A percentile compares a stretch with the other conserved stretches of the same genome.
These are phyloP conservation scores for Oscheius sp. DNA, from an alignment of 2,888 invertebrate species.

Conservation along the genomic window DNA sequence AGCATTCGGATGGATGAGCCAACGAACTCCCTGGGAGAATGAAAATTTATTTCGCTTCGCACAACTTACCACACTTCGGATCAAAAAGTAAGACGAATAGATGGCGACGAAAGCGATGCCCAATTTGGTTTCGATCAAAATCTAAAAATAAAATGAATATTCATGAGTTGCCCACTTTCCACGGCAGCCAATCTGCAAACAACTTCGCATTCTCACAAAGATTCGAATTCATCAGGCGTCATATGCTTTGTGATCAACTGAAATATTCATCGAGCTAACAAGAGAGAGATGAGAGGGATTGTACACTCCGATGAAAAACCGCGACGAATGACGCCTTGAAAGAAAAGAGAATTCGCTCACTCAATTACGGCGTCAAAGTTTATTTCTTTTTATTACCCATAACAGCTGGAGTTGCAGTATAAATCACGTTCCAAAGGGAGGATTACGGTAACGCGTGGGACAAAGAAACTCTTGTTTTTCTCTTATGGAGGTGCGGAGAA, in stretches of 20 bases:
- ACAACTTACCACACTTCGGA: neutral
- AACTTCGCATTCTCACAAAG: neutral
- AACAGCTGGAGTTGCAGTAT: too few relatives aligned
- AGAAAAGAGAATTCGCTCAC: too few relatives aligned
- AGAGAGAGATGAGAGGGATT: neutral
- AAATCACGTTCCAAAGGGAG: too few relatives aligned
- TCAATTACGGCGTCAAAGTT: too few relatives aligned
- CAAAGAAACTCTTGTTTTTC: too few relatives aligned
- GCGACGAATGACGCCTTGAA: too few relatives aligned
- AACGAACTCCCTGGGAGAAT: neutral
- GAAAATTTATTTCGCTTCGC: neutral
- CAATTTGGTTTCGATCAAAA: neutral
- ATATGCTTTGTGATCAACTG: neutral
- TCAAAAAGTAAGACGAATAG: slow-evolving; percentile 1
- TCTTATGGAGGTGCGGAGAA: too few relatives aligned
- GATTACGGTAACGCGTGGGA: too few relatives aligned
- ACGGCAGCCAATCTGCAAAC: slow-evolving; percentile 9
- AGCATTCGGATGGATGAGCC: slow-evolving; percentile 25
- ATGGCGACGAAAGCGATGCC: slow-evolving; percentile 12
- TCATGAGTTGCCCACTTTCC: neutral
- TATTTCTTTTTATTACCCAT: too few relatives aligned
- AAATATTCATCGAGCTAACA: neutral
- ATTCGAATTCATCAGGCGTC: neutral
- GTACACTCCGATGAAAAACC: too few relatives aligned
- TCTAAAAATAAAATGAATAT: neutral